These are phyloP conservation scores for Poicephalus gulielmi DNA, from an alignment of 2,113 vertebrate genomes.

Conservation along the genomic window DNA sequence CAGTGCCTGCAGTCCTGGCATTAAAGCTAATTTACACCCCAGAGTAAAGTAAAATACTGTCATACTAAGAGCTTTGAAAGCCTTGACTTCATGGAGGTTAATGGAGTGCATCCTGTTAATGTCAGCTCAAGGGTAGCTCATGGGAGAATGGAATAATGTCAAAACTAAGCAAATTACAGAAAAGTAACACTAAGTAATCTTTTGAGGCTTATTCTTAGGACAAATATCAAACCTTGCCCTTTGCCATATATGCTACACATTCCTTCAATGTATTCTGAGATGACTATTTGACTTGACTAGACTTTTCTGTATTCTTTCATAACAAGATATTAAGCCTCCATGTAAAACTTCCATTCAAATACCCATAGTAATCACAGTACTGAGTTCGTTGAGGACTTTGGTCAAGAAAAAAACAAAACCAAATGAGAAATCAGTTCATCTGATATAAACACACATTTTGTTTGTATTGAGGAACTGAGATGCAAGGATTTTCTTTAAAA, in stretches of 20 bases:
- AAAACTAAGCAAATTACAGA: constrained; percentile 11
- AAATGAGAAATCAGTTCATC: background rate
- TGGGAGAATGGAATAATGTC: constrained; percentile 1
- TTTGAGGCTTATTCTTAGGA: background rate
- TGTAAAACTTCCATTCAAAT: background rate
- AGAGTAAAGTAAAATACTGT: constrained; percentile 6
- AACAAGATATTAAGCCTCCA: background rate
- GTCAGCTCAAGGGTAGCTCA: constrained; percentile 4
- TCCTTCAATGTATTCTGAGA: background rate
- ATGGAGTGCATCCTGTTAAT: background rate
- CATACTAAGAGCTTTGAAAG: constrained; percentile 6
- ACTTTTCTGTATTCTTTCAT: background rate
- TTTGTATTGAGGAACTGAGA: background rate
- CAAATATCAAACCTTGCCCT: background rate
- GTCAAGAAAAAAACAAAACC: background rate
- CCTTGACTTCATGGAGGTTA: constrained; percentile 16
- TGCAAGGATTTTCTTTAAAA: background rate
- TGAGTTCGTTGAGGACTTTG: background rate
- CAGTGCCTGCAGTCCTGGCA: constrained; percentile 24
- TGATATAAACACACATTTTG: background rate
- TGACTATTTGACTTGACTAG: background rate
- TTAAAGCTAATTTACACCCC: constrained; percentile 38
- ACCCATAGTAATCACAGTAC: background rate
- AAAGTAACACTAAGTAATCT: background rate
- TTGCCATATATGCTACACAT: background rate